Conservation (phyloP, 2,797 vertebrate genomes). For the Agapornis canus region DNA sequence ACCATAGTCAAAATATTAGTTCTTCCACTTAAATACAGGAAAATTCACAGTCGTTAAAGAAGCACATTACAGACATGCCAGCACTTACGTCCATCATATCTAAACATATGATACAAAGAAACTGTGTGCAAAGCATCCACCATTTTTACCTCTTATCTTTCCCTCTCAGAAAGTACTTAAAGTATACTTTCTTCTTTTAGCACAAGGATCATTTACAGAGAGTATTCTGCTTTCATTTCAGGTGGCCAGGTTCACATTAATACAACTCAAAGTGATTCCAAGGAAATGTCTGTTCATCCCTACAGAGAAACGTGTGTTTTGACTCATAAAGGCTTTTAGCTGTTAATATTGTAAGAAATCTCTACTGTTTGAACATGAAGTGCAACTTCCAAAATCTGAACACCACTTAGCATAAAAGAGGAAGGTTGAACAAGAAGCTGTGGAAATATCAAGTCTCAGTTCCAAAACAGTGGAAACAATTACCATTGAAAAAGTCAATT, state of each 20-base stretch:
- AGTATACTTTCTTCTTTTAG: not conserved
- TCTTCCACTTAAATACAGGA: not conserved
- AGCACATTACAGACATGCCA: not conserved
- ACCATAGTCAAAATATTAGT: not conserved
- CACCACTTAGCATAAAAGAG: not conserved
- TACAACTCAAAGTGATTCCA: not conserved
- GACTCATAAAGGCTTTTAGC: not conserved
- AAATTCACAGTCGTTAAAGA: not conserved
- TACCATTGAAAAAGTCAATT: not conserved
- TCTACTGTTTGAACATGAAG: not conserved
- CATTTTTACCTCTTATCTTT: not conserved
- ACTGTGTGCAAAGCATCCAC: not conserved
- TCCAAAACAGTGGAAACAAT: not conserved
- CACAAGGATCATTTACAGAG: not conserved
- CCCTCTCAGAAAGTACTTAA: not conserved
- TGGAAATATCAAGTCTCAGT: not conserved
- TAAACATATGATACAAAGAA: not conserved
- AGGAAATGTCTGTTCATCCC: not conserved
- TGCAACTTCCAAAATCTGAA: not conserved
- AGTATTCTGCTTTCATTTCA: not conserved
- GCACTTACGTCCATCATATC: rapidly evolving
- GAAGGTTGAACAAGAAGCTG: not conserved
- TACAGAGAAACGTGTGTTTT: not conserved
- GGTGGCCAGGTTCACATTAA: not conserved
- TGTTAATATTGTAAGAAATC: not conserved